These are phyloP conservation scores for Archocentrus centrarchus DNA, from an alignment of 2,113 vertebrate genomes.

Conservation along the genomic window DNA sequence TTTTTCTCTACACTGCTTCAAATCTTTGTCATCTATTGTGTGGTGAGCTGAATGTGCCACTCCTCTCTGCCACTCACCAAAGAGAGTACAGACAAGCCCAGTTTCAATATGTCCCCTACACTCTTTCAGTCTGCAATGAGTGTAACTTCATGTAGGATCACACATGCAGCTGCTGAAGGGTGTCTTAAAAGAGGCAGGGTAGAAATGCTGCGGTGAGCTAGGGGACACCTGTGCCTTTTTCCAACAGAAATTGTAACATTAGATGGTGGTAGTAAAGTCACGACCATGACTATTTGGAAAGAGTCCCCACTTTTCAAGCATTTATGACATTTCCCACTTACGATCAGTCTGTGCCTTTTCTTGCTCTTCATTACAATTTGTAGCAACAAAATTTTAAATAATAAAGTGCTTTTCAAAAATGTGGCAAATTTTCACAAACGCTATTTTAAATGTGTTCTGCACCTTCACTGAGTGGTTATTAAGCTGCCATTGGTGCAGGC, in stretches of 20 bases:
- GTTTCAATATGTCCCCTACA: not conserved
- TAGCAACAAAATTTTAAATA: not conserved
- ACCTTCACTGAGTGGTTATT: not conserved
- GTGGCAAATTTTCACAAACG: not conserved
- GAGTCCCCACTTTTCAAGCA: not conserved
- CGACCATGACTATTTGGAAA: not conserved
- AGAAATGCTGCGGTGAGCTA: not conserved
- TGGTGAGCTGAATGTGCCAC: not conserved
- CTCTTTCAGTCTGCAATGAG: not conserved
- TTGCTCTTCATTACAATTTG: not conserved
- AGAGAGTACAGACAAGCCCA: not conserved
- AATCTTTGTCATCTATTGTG: not conserved
- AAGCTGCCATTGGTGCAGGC: not conserved
- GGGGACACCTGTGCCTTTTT: not conserved
- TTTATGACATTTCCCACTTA: not conserved
- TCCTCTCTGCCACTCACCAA: not conserved
- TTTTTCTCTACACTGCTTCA: not conserved
- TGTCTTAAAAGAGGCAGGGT: not conserved
- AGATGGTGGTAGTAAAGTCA: not conserved
- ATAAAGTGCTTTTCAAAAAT: not conserved
- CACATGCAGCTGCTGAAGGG: not conserved
- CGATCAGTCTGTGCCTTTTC: not conserved
- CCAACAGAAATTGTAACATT: not conserved
- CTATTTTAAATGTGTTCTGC: not conserved
- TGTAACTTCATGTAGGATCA: not conserved